Percentiles rank a stretch among this genome's conserved stretches.
phyloP scores from a whole-genome alignment of 2,113 vertebrate genomes.

The Vimba vimba region DNA sequence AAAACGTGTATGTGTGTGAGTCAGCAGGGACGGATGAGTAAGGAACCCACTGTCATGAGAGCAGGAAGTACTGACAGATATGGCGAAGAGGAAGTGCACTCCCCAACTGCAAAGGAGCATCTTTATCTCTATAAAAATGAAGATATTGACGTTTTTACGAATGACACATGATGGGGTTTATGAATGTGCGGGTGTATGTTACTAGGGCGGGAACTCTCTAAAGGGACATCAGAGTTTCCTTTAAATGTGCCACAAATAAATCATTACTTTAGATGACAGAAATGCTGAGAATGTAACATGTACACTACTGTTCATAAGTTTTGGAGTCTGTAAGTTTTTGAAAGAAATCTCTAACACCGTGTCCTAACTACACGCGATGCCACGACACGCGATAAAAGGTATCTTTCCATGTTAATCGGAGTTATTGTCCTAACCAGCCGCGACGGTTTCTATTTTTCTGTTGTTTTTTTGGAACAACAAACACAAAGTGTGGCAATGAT shows the following conservation, averaged over 20 bases:
- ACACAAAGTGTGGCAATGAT: no score
- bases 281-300: background rate
- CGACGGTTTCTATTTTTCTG: no score
- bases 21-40: conserved; percentile 52
- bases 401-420: no score
- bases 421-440: no score
- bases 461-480: no score
- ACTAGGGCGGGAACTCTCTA: background rate
- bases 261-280: background rate
- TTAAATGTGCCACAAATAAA: background rate
- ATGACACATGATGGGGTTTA: background rate
- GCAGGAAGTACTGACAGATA: conserved; percentile 49
- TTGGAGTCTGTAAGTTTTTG: background rate
- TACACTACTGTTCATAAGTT: background rate
- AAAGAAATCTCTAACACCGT: background rate
- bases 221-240: background rate
- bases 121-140: background rate
- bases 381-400: no score
- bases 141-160: background rate
- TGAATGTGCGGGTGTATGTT: background rate
- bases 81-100: conserved; percentile 51
- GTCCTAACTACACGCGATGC: no score
- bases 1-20: conserved; percentile 29
- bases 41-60: conserved; percentile 41
- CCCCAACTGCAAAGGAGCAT: background rate